Base-by-base conservation (phyloP, 2,113 vertebrate species). In the Axis porcinus region DNA sequence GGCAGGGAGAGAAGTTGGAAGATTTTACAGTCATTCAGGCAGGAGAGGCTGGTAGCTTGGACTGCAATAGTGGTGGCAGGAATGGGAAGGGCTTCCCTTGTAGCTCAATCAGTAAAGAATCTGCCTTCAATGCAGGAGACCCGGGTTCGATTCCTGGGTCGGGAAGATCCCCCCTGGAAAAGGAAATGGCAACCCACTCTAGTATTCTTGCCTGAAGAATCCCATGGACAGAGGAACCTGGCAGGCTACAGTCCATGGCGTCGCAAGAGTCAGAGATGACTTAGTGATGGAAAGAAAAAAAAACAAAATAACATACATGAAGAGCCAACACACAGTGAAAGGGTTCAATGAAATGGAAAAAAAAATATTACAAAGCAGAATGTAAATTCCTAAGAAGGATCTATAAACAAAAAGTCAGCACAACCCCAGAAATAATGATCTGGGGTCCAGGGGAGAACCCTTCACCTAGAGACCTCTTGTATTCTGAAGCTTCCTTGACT, bases 281-380 rank as follows among this genome's bases (percentile, higher is more conserved):
- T 43, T 76, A 25, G 23, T 0, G 2, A 43, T 76, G 23, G 12
- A 76, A 40, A 58, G 47, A 76, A 43, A 60, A 76, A 74, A 76
- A 74, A 87, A 47, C 23, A 52, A 74, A n/a, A 43, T 45, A 92
- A 91, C 7, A 76, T 13, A n/a, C 7, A 19, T 25, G n/a, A 93
- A 97, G 11, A 84, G 40, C 70, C 47, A 94, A 81, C 36, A 33
- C 43, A 54, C 17, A 94, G 28, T 60, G 27, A 67, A 95, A 89
- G 23, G 0, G 3, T 58, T 89, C 50, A 40, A 3, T 76, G n/a
- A 94, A 89, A 70, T 54, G 33, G 52, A 81, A 91, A 82, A 40
- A 40, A 86, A 57, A 85, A 78, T 27, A 52, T 13, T 27, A 60
- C 62, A 76, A 89, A 92, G 40, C 45, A 70, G 54, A 95, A 54